Percentiles rank a stretch among this genome's conserved stretches.
phyloP scores from a whole-genome alignment of 2,888 invertebrate genomes.

The Alcis repandata region DNA sequence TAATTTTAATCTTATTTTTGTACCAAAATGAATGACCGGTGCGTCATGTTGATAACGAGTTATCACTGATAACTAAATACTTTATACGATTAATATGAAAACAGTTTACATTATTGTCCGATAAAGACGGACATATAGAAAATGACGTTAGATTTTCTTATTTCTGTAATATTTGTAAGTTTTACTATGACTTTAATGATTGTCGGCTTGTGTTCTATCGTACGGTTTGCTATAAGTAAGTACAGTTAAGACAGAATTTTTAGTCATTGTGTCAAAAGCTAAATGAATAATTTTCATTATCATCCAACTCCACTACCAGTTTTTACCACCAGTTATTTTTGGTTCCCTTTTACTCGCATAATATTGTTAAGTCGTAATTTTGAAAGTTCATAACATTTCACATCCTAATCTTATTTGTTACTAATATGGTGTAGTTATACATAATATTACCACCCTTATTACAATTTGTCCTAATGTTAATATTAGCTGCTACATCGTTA shows the following conservation, averaged over 20 bases:
- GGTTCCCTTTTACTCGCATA: no score
- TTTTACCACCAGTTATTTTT: no score
- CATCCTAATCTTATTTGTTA: no score
- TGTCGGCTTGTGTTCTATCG: not conserved
- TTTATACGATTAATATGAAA: not conserved
- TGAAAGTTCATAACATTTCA: no score
- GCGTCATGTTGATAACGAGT: not conserved
- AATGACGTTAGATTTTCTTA: not conserved
- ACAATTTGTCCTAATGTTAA: no score
- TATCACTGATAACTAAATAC: not conserved
- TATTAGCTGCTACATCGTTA: no score
- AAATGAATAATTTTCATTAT: no score
- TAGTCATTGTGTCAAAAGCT: not conserved
- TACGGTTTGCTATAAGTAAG: constrained; percentile 1
- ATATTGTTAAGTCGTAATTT: no score
- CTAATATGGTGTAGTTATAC: no score
- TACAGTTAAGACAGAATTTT: not conserved
- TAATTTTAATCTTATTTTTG: no score
- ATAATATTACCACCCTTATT: no score
- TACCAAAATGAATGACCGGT: not conserved
- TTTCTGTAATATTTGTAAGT: not conserved
- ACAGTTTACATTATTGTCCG: not conserved
- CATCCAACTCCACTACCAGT: no score
- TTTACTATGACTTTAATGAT: not conserved
- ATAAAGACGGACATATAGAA: not conserved